Base-by-base conservation (phyloP, 2,113 vertebrate genomes). In the Coreoperca whiteheadi region DNA sequence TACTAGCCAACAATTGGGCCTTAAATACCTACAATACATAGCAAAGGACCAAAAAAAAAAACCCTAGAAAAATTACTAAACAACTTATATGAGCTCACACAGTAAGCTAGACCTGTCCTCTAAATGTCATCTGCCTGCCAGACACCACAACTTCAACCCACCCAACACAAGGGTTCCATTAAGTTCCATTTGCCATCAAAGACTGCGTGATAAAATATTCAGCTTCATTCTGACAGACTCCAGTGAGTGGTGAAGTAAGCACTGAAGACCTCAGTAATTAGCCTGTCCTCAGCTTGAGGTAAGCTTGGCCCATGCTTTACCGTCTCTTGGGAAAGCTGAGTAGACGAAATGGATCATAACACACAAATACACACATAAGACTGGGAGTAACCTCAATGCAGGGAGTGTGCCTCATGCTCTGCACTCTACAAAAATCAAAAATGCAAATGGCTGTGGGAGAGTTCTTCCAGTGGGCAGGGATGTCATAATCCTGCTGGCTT, bases 351-450 rank as follows among this genome's bases (percentile, higher is more conserved):
- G 70, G 85, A 85, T 91, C 69, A 37, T 34, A 74, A 50, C 28
- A 65, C 70, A 86, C 77, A 70, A 54, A 69, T 28, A 65, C 46
- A 78, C 39, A 73, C 25, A 67, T 41, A 65, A 59, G 64, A 78
- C 78, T 5, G 2, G 21, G 48, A 69, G 71, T 86, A 75, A 87
- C 89, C 84, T 89, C 73, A 11, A 54, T 59, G 72, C 48, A 73
- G 83, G 59, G 59, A 77, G 64, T n/a, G 16, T 2, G 11, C 54
- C 76, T 83, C 30, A 43, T 67, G 73, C 66, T 81, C 81, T 76
- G 72, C 79, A 66, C 84, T 81, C 70, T 20, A 74, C 61, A 79
- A 82, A n/a, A 86, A 87, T 88, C 37, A 82, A 88, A 92, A 89
- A 92, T 88, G 81, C 72, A 86, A 91, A 89, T 84, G 41, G 57